Conservation (phyloP, 2,797 vertebrate genomes). For the Gila robusta region DNA sequence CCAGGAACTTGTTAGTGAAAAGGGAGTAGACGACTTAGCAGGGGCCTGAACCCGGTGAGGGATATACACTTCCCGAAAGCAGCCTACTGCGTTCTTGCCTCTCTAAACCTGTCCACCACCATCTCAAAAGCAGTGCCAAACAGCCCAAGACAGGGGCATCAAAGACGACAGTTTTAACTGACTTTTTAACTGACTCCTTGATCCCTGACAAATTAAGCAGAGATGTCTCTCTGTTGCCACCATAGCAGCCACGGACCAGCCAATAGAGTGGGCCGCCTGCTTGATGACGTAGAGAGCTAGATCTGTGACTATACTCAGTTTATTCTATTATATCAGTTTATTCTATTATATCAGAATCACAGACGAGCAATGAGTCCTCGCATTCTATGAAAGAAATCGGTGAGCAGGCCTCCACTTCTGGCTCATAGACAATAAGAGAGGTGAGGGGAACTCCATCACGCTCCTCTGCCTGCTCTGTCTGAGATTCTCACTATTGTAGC, state of each 20-base stretch:
- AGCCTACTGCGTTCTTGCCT: too few species aligned
- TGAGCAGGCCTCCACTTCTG: too few species aligned
- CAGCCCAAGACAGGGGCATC: too few species aligned
- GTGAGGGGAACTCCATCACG: neutral
- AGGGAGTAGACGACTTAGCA: too few species aligned
- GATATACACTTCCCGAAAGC: too few species aligned
- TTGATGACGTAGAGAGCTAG: neutral
- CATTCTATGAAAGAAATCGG: too few species aligned
- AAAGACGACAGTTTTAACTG: neutral
- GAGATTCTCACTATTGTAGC: neutral
- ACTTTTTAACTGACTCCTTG: neutral
- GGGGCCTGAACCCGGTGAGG: too few species aligned
- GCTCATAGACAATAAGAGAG: neutral
- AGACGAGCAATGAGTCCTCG: neutral
- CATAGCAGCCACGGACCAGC: neutral
- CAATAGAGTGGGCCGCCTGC: neutral
- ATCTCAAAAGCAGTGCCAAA: too few species aligned
- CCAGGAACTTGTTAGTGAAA: too few species aligned
- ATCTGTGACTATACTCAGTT: neutral
- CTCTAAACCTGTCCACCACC: too few species aligned
- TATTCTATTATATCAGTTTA: neutral
- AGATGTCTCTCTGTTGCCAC: neutral
- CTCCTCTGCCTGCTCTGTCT: neutral
- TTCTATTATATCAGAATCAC: neutral
- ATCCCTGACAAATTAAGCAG: neutral